Evolutionary conservation across 2,113 vertebrate species (phyloP).

Genomic region (Apodemus sylvaticus): DNA sequence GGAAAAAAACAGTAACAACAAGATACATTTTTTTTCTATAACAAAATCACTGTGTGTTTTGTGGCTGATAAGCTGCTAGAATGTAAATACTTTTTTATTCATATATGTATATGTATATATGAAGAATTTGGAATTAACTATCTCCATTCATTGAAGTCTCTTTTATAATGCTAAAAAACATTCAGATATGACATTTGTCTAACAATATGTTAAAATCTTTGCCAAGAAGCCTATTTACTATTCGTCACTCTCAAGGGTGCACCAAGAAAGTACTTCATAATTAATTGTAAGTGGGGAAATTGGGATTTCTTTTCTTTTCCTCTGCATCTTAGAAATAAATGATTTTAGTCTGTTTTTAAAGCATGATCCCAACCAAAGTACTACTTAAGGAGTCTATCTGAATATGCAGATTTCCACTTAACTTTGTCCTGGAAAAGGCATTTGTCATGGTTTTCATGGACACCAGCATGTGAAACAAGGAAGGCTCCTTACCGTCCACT

Average conservation of each 20-base stretch:
- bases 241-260: not conserved
- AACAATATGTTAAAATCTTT: slow-evolving; percentile 40
- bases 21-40: slow-evolving; percentile 15
- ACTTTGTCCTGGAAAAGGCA: slow-evolving; percentile 18
- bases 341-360: slow-evolving; percentile 3
- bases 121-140: slow-evolving; percentile 45
- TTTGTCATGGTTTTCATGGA: slow-evolving; percentile 55
- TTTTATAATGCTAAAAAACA: slow-evolving; percentile 39
- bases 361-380: not conserved
- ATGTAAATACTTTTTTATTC: too few relatives aligned
- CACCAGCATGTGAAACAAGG: not conserved
- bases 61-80: too few relatives aligned
- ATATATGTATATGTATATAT: not conserved
- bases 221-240: slow-evolving; percentile 23
- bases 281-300: slow-evolving; percentile 37
- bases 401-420: slow-evolving; percentile 40
- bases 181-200: not conserved
- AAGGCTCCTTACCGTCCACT: slow-evolving; percentile 94
- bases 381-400: not conserved
- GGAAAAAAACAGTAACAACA: slow-evolving; percentile 69
- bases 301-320: not conserved
- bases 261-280: slow-evolving; percentile 44
- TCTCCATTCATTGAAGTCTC: slow-evolving; percentile 41
- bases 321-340: not conserved
- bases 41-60: not conserved